A percentile compares a stretch with the other conserved stretches of the same genome.
These are phyloP conservation scores for Triplophysa rosa DNA, from an alignment of 2,113 vertebrate genomes.

Conservation along the genomic window DNA sequence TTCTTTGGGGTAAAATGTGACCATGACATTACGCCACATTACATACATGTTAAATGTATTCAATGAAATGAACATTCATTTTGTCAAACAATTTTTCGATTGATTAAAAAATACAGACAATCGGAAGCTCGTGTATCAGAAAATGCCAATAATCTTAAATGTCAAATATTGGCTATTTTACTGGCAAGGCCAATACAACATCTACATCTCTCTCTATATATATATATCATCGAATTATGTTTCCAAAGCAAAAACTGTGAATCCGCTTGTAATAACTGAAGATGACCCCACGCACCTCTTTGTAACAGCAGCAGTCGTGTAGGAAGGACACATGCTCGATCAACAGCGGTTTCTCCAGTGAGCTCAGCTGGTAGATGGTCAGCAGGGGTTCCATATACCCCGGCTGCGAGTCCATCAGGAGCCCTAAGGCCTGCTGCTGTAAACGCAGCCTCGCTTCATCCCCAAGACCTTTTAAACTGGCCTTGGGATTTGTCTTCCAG, in stretches of 20 bases:
- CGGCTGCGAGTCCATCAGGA: conserved; percentile 62
- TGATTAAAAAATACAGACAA: too few relatives aligned
- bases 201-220: not conserved
- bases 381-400: conserved; percentile 62
- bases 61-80: too few relatives aligned
- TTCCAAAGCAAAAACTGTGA: not conserved
- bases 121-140: too few relatives aligned
- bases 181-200: not conserved
- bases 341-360: conserved; percentile 61
- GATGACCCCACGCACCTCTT: conserved; percentile 61
- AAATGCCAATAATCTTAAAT: too few relatives aligned
- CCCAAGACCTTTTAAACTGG: conserved; percentile 57
- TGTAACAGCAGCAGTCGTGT: conserved; percentile 60
- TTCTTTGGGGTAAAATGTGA: too few relatives aligned
- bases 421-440: conserved; percentile 63
- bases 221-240: not conserved
- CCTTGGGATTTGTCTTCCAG: conserved; percentile 67
- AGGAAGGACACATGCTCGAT: conserved; percentile 58
- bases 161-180: too few relatives aligned
- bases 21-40: too few relatives aligned
- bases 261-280: not conserved
- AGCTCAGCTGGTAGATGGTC: conserved; percentile 68
- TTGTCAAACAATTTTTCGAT: too few relatives aligned
- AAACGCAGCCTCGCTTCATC: conserved; percentile 55
- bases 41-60: too few relatives aligned